Evolutionary conservation across 2,888 invertebrate genomes (phyloP).

Genomic region (Acrobeloides nanus): DNA sequence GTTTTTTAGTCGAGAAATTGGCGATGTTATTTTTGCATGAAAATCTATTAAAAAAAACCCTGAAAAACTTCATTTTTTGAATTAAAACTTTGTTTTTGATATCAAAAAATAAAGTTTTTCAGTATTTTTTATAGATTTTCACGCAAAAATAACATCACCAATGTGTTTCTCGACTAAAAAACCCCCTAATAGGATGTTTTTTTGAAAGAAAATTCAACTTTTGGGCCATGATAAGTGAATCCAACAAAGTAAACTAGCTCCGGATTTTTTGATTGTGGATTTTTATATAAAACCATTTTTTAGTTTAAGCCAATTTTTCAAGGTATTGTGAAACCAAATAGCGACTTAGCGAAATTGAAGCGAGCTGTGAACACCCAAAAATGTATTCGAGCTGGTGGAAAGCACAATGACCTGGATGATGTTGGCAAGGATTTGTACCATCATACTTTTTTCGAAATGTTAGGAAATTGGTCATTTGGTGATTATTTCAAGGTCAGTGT

Average conservation of each 20-base stretch:
- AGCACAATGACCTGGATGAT: constrained; percentile 98
- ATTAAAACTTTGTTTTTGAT: no score
- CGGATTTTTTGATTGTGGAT: background rate
- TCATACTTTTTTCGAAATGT: constrained; percentile 99
- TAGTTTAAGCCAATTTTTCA: constrained; percentile 94
- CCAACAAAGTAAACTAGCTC: background rate
- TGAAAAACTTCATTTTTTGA: no score
- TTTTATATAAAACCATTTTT: constrained; percentile 23
- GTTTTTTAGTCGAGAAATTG: no score
- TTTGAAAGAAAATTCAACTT: no score
- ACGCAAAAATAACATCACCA: no score
- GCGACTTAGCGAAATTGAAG: constrained; percentile 77
- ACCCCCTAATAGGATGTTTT: no score
- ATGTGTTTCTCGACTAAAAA: no score
- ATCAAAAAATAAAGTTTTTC: no score
- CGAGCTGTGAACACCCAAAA: constrained; percentile 92
- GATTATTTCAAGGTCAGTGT: constrained; percentile 82
- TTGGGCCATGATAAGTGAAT: no score
- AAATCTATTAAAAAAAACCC: no score
- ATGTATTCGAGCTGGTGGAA: constrained; percentile 67
- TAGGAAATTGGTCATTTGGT: constrained; percentile 99
- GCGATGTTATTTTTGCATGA: no score
- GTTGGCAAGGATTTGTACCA: constrained; percentile 99
- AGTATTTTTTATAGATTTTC: no score
- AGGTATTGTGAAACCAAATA: constrained; percentile 88